These are phyloP conservation scores for Seira musarum DNA, from an alignment of 2,888 invertebrate genomes.

Conservation along the genomic window DNA sequence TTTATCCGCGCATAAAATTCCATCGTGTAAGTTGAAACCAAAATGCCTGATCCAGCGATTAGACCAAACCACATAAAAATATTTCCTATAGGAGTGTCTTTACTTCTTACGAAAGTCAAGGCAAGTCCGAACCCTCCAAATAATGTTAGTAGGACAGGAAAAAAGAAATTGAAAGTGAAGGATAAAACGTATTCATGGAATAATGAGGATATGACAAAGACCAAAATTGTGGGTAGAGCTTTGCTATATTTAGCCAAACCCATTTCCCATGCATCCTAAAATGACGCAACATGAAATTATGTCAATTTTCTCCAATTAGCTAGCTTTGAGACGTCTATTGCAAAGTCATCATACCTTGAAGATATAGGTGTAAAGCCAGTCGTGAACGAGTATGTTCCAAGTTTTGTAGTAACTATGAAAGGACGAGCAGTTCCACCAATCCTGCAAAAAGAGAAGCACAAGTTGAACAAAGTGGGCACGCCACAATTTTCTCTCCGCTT, in stretches of 20 bases:
- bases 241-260: constrained; percentile 60
- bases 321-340: background rate
- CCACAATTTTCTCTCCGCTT: background rate
- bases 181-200: constrained; percentile 91
- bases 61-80: constrained; percentile 88
- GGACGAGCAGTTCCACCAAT: constrained; percentile 95
- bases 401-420: constrained; percentile 89
- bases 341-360: constrained; percentile 80
- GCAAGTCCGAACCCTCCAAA: constrained; percentile 81
- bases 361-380: constrained; percentile 93
- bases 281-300: background rate
- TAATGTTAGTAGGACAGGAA: constrained; percentile 86
- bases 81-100: constrained; percentile 78
- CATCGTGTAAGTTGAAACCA: constrained; percentile 86
- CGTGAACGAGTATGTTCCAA: constrained; percentile 96
- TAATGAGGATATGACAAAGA: constrained; percentile 84
- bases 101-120: constrained; percentile 73
- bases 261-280: constrained; percentile 67
- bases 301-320: background rate
- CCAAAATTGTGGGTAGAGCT: constrained; percentile 76
- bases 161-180: constrained; percentile 87
- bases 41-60: constrained; percentile 83
- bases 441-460: constrained; percentile 74
- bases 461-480: background rate
- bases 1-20: constrained; percentile 89